phyloP scores from a whole-genome alignment of 2,113 vertebrate genomes.

The Carassius carassius region DNA sequence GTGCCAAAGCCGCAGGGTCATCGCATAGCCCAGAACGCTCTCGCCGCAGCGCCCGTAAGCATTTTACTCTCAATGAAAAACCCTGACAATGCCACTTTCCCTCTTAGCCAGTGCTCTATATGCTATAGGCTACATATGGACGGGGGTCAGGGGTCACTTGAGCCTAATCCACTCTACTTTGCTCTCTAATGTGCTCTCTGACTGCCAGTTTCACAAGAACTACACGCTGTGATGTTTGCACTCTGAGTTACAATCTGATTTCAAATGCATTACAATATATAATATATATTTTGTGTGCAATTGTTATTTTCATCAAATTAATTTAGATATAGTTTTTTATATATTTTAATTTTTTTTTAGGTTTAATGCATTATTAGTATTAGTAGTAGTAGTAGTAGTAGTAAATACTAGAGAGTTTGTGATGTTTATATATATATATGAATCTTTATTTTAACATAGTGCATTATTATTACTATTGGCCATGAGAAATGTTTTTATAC shows the following conservation, averaged over 20 bases:
- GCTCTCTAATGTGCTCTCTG: background rate
- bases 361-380: too few relatives aligned
- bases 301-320: too few relatives aligned
- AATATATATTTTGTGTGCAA: background rate
- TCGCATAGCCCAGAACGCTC: slow-evolving; percentile 74
- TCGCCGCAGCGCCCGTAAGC: slow-evolving; percentile 75
- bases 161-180: slow-evolving; percentile 35
- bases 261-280: background rate
- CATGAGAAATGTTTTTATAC: background rate
- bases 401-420: too few relatives aligned
- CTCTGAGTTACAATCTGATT: background rate
- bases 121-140: slow-evolving; percentile 58
- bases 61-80: slow-evolving; percentile 81
- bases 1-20: slow-evolving; percentile 75
- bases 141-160: slow-evolving; percentile 56
- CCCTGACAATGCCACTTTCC: slow-evolving; percentile 74
- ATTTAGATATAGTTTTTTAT: too few relatives aligned
- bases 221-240: background rate
- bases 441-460: too few relatives aligned
- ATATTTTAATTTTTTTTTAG: too few relatives aligned
- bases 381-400: too few relatives aligned
- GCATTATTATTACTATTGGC: background rate
- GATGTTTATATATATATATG: too few relatives aligned
- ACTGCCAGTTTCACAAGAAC: background rate
- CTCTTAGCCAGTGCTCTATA: slow-evolving; percentile 37